phyloP scores from a whole-genome alignment of 2,797 vertebrate species.

The Somateria mollissima region DNA sequence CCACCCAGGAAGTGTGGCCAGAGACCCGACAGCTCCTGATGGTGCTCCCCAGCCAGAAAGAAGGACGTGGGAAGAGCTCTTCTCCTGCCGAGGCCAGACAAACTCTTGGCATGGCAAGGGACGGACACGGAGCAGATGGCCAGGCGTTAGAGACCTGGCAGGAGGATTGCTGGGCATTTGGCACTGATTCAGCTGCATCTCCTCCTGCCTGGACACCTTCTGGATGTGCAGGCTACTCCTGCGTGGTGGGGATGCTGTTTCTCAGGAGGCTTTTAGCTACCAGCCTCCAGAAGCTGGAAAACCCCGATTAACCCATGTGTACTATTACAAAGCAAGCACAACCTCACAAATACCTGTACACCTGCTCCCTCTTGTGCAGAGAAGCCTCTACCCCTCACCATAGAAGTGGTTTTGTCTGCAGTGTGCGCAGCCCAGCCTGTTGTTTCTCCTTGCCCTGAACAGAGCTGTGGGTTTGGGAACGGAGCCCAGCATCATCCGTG shows the following conservation, averaged over 20 bases:
- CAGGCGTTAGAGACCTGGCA: neutral
- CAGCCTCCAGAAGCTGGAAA: neutral
- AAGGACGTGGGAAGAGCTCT: neutral
- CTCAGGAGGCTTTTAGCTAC: neutral
- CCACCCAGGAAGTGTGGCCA: neutral
- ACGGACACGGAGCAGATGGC: conserved; percentile 32
- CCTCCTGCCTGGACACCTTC: neutral
- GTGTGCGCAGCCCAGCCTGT: neutral
- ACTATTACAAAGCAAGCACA: neutral
- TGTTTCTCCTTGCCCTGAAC: neutral
- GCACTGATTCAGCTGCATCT: neutral
- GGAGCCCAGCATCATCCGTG: neutral
- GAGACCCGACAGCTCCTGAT: neutral
- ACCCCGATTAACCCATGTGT: neutral
- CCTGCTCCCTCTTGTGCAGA: neutral
- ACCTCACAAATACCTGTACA: neutral
- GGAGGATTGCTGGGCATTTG: neutral
- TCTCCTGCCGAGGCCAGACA: neutral
- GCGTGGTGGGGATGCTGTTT: neutral
- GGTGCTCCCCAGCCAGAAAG: neutral
- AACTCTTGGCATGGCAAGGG: neutral
- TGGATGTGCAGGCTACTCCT: neutral
- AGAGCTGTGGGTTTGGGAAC: neutral
- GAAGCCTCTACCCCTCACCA: neutral
- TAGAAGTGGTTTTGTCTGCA: accelerated